Conservation (phyloP, 1,140 invertebrate genomes). For the Holotrichia oblita region DNA sequence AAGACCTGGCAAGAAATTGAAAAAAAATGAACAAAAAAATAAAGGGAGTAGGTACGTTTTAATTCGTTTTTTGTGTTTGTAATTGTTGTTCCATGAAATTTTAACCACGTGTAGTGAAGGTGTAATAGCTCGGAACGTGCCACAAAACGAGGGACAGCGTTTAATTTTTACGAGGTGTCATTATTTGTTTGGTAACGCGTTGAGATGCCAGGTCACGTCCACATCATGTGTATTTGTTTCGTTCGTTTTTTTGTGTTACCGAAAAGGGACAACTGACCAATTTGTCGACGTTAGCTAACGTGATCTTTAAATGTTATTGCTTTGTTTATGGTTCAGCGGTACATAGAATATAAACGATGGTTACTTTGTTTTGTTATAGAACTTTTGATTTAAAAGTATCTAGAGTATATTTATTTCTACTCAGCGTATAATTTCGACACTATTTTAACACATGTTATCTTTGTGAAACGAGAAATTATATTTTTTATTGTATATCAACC, state of each 20-base stretch:
- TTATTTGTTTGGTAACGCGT: constrained; percentile 8
- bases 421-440: no score
- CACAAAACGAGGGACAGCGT: not conserved
- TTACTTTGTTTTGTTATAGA: no score
- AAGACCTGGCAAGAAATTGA: not conserved
- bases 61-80: not conserved
- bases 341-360: no score
- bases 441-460: no score
- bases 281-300: not conserved
- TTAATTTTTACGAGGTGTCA: constrained; percentile 20
- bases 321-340: no score
- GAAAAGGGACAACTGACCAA: not conserved
- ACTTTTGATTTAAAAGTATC: no score
- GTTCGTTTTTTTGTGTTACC: not conserved
- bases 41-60: not conserved
- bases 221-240: constrained; percentile 6
- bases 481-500: no score
- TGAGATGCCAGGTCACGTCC: not conserved
- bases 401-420: no score
- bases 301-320: no score
- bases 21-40: not conserved
- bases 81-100: not conserved
- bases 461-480: no score
- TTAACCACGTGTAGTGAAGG: not conserved
- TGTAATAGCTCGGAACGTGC: not conserved